Evolutionary conservation across 2,888 invertebrate species (phyloP), one percentile per base, ranked within the genome.

Genomic region (Vesta saturnalis): DNA sequence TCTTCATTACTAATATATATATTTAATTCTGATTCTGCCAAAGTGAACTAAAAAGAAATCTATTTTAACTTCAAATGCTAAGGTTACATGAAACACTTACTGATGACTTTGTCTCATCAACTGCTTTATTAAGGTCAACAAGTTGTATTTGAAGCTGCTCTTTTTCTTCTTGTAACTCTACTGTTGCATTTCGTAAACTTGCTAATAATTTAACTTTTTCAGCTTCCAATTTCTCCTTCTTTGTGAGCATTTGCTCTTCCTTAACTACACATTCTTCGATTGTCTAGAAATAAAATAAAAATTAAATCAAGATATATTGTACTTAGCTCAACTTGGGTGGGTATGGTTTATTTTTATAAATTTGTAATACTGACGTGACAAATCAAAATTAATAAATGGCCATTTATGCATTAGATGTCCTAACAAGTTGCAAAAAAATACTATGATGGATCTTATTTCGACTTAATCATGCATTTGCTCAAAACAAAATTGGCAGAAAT

Each of bases 11-110:
- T 86, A 78, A 92, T 82, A 71, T 92, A 94, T 57, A 96, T 87
- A 79, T 94, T 92, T 10, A 96, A 84, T 81, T 96, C 92, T 0
- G 93, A 92, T 79, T 95, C 91, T 0, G 93, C 91, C 46, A 91
- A 82, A 70, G 87, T 86, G 73, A 81, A 84, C 75, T 83, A 67
- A 67, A 66, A 67, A 67, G 16, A n/a, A 52, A 16, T 18, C 6
- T 56, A 14, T 35, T 58, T 39, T 8, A 30, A 35, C 2, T 8
- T 30, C 22, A 23, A 2, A 14, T 18, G 12, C 8, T 5, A 52
- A 18, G 5, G 2, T 6, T 6, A 2, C 14, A 5, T 15, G 5
- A 30, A 57, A 18, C 35, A 76, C 79, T 77, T 80, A 84, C 84
- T 4, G 85, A 84, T 72, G 88, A 86, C 85, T 92, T 93, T 0